Evolutionary conservation across 2,888 invertebrate genomes (phyloP).

Genomic region (Chymomyza procnemis): DNA sequence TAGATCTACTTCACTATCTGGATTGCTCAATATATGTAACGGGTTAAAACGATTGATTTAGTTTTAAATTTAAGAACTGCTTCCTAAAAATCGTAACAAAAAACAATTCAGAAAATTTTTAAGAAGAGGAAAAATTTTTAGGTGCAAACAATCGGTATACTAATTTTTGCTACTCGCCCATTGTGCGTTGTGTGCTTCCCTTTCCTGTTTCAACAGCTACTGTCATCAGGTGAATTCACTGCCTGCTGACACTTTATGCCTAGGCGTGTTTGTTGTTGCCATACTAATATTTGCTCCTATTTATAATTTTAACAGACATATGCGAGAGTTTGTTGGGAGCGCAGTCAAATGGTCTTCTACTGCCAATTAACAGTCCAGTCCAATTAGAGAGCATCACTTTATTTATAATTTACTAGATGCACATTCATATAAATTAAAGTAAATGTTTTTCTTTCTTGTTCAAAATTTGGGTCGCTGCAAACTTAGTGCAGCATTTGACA

Average conservation of each 20-base stretch:
- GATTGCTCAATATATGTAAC: too few relatives aligned
- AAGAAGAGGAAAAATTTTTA: too few relatives aligned
- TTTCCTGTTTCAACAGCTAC: background rate
- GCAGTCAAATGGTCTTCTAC: background rate
- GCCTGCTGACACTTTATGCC: background rate
- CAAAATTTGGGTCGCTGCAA: slow-evolving; percentile 5
- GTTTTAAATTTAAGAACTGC: too few relatives aligned
- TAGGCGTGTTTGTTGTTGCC: background rate
- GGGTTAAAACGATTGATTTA: too few relatives aligned
- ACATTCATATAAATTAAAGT: background rate
- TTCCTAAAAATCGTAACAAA: too few relatives aligned
- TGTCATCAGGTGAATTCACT: background rate
- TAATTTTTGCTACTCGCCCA: too few relatives aligned
- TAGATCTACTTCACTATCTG: too few relatives aligned
- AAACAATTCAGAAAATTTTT: too few relatives aligned
- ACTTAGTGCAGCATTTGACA: slow-evolving; percentile 13
- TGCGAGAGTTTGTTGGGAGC: background rate
- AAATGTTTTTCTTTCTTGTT: background rate
- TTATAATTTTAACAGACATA: slow-evolving; percentile 3
- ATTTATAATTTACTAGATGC: slow-evolving; percentile 5
- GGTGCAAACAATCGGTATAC: too few relatives aligned
- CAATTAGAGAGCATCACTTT: background rate
- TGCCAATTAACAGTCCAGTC: background rate
- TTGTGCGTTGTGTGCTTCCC: background rate
- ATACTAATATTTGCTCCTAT: slow-evolving; percentile 13